Evolutionary conservation across 2,888 invertebrate species (phyloP), one percentile per base, ranked within the genome.

Genomic region (Cephonodes hylas): DNA sequence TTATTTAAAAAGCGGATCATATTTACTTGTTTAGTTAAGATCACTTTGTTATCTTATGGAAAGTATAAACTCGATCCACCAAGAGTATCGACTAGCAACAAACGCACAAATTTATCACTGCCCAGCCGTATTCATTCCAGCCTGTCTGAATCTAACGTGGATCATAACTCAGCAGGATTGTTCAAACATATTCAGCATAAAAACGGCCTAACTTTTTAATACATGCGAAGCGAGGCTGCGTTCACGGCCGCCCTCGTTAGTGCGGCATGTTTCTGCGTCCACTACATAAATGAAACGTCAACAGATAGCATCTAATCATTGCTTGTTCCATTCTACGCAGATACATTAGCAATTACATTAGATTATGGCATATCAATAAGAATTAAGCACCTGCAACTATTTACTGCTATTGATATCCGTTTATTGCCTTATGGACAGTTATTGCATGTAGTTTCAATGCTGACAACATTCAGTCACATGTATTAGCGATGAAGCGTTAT

Each of bases 231-330:
- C 7, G 46, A 53, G 42, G 23, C 42, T 46, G 25, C 60, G 22
- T 42, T 38, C 13, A 59, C 44, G 34, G 63, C 23, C 22, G 59
- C 25, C 46, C 25, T 60, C 60, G 61, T 59, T 63, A 61, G 65
- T 59, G 61, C 63, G 58, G 58, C 23, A 42, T 59, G 42, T 44
- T 62, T 58, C 45, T 42, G 60, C 20, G 31, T 56, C 45, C 63
- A 45, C 25, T 42, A 62, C 58, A 63, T 68, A 75, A 75, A 78
- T 72, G 65, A 77, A 74, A 76, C 75, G 76, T 76, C 77, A 77
- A 71, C 64, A 70, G 74, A 80, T 80, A 73, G 57, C 63, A 81
- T 81, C 79, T 72, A 63, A 73, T 69, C 64, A 60, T 65, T 63
- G 22, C 53, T 42, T 60, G 38, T 48, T 45, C 18, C 25, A 20